Conservation (phyloP, 2,888 invertebrate genomes). For the Hirtodrosophila duncani region DNA sequence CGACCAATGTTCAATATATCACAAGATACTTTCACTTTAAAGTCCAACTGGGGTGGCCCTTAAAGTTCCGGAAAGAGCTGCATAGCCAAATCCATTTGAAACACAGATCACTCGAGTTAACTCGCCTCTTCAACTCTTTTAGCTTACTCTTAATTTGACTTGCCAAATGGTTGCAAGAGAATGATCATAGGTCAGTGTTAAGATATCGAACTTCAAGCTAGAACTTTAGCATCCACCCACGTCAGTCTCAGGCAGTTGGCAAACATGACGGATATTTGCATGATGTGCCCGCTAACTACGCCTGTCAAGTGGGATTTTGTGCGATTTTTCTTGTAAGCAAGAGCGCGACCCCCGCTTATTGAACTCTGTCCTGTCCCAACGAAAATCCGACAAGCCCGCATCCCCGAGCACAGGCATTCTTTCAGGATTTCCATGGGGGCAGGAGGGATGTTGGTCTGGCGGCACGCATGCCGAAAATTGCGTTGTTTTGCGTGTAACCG, state of each 20-base stretch:
- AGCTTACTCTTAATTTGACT: too few species aligned
- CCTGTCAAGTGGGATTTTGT: slow-evolving; percentile 77
- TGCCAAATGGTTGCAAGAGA: too few species aligned
- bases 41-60: not conserved
- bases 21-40: slow-evolving; percentile 47
- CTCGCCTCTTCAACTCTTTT: too few species aligned
- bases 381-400: not conserved
- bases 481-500: slow-evolving; percentile 77
- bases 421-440: slow-evolving; percentile 1
- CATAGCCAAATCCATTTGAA: too few species aligned
- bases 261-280: slow-evolving; percentile 72
- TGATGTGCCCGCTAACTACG: slow-evolving; percentile 75
- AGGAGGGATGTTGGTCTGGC: slow-evolving; percentile 35
- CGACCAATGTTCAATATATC: slow-evolving; percentile 72
- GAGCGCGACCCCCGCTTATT: slow-evolving; percentile 59
- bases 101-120: too few species aligned
- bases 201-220: too few species aligned
- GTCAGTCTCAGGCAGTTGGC: slow-evolving; percentile 25
- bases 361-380: slow-evolving; percentile 36
- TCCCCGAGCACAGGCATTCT: not conserved
- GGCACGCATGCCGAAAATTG: slow-evolving; percentile 75
- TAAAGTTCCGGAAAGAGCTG: not conserved
- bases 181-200: too few species aligned
- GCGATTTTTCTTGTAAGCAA: slow-evolving; percentile 75
- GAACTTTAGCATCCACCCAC: too few species aligned